Evolutionary conservation across 2,113 vertebrate genomes (phyloP), one percentile per base, ranked within the genome.

Genomic region (Bujurquina vittata): DNA sequence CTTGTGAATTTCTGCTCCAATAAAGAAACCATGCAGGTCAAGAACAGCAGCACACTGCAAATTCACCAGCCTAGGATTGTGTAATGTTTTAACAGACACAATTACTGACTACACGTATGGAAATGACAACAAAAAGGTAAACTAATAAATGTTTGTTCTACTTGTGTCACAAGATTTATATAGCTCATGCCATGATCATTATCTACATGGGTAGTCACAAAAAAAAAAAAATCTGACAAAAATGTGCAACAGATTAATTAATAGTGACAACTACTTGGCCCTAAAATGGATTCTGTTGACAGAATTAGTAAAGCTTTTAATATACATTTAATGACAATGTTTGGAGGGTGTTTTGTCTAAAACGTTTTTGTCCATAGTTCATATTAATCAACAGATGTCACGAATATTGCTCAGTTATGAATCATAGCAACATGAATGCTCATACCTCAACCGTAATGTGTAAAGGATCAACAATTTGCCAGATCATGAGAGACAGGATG

Each of bases 401-500:
- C 10, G 37, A 40, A 10, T 40, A 40, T 46, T 46, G 14, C 43
- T 46, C 43, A 15, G 11, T 46, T 15, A 12, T 46, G 18, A 31
- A 61, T 61, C 6, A 31, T 12, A 7, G 31, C 11, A 31, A 60
- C 7, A 33, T 8, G 7, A 61, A 18, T 5, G 15, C 10, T 46
- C 49, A 35, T 94, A 98, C 97, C 97, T 98, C 97, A 4, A 97
- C 96, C 69, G 97, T 97, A 56, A 97, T 95, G 67, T 98, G 97
- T 85, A 98, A 76, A 0, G 97, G 97, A 77, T 97, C 97, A 84
- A 98, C 95, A 1, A 98, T 96, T 91, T 98, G 97, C 97, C 97
- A 98, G 92, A 97, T 93, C 80, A 96, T 94, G 0, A 98, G 89
- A 0, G 96, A 96, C 52, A 98, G 89, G 79, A 98, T 57, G 0